Evolutionary conservation across 2,888 invertebrate species (phyloP), one percentile per base, ranked within the genome.

Genomic region (Spilosoma lubricipeda): DNA sequence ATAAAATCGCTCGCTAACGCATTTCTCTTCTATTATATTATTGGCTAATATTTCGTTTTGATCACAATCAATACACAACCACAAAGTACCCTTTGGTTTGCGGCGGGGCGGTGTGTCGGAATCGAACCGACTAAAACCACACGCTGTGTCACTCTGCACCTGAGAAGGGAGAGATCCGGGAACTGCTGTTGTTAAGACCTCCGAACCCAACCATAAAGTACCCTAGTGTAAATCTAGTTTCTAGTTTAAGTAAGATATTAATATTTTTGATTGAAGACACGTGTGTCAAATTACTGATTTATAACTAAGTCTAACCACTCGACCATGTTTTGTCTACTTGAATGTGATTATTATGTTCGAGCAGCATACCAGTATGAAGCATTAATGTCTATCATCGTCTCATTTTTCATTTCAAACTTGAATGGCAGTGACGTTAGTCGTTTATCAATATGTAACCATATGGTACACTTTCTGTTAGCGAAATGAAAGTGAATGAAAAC

Each of bases 401-500:
- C 69, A 48, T 67, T 73, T 48, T 72, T 45, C 66, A 63, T 27
- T 65, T 67, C 67, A 30, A 65, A 72, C 59, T 74, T 27, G 72
- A 72, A 72, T 75, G 71, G 30, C 67, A 42, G 48, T 67, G 65
- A 71, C 67, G 70, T 69, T 39, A 30, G 48, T 42, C 33, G 52
- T 76, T 72, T 78, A 74, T 74, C 72, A 78, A 76, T 72, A 78
- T 63, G 39, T 64, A 59, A 63, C 65, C 77, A 66, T 48, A 72
- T 66, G 52, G 73, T 71, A 72, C 70, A 36, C 39, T 73, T 71
- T 67, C 76, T 71, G 76, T 75, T 81, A 63, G 63, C 27, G 56
- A 67, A 68, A 72, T 56, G 56, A 66, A 72, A 75, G 74, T 75
- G 56, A 69, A 76, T 39, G 52, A 48, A 75, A 75, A 15, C 48